phyloP scores from a whole-genome alignment of 2,888 invertebrate species.

The Zaprionus bogoriensis region DNA sequence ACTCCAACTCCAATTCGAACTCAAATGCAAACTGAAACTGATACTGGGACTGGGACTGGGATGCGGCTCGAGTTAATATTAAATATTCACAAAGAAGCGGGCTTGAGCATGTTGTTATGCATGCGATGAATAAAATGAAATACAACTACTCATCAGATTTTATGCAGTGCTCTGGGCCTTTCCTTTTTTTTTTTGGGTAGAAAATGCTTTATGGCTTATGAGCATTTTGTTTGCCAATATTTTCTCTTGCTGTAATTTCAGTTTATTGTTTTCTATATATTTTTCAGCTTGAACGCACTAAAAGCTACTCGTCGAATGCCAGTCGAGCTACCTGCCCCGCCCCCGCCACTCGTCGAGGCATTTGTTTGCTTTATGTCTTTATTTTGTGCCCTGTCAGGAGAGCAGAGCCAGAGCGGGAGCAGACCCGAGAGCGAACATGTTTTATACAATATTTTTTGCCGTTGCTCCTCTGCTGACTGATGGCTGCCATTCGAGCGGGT shows the following conservation, averaged over 20 bases:
- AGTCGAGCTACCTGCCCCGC: constrained; percentile 49
- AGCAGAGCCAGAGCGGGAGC: constrained; percentile 27
- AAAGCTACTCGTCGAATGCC: constrained; percentile 72
- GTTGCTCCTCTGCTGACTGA: constrained; percentile 52
- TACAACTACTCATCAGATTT: constrained; percentile 73
- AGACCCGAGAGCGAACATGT: constrained; percentile 14
- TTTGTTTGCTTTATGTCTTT: constrained; percentile 78
- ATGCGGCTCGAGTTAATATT: constrained; percentile 59
- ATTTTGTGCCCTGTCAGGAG: constrained; percentile 53
- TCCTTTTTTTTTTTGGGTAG: constrained; percentile 13
- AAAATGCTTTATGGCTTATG: constrained; percentile 67
- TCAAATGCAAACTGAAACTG: too few species aligned
- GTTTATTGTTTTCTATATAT: constrained; percentile 77
- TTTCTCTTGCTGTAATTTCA: constrained; percentile 62
- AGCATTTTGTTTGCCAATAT: constrained; percentile 74
- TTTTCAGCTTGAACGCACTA: constrained; percentile 77
- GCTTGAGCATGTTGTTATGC: neutral
- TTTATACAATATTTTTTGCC: constrained; percentile 6
- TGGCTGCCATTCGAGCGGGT: constrained; percentile 54
- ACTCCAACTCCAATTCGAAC: too few species aligned
- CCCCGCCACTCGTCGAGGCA: constrained; percentile 24
- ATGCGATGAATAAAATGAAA: constrained; percentile 36
- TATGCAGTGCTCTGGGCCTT: constrained; percentile 16
- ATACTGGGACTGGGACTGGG: too few species aligned
- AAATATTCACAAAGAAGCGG: constrained; percentile 35